Conservation (phyloP, 1,140 invertebrate genomes). For the Arctopsyche grandis region DNA sequence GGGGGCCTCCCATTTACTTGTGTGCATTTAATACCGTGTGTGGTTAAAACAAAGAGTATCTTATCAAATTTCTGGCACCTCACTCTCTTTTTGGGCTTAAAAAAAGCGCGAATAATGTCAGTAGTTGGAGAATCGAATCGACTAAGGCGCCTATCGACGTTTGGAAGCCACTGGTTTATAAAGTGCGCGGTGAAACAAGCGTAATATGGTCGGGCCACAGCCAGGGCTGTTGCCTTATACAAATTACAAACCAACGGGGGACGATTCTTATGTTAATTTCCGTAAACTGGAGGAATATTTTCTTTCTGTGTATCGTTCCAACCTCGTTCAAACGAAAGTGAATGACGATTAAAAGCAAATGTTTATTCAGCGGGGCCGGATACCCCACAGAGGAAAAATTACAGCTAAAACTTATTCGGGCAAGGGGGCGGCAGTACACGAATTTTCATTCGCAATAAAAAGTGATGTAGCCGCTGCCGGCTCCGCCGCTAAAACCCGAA, state of each 20-base stretch:
- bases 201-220: slow-evolving; percentile 17
- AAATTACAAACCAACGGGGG: slow-evolving; percentile 55
- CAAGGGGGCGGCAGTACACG: neutral
- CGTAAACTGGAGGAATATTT: slow-evolving; percentile 55
- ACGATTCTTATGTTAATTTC: slow-evolving; percentile 55
- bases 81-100: too few relatives aligned
- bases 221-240: slow-evolving; percentile 45
- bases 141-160: neutral
- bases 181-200: slow-evolving; percentile 16
- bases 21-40: too few relatives aligned
- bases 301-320: slow-evolving; percentile 54
- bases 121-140: too few relatives aligned
- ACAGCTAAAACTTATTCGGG: slow-evolving; percentile 42
- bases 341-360: slow-evolving; percentile 56
- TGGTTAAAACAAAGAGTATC: too few relatives aligned
- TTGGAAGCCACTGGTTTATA: slow-evolving; percentile 25
- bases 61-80: too few relatives aligned
- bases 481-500: neutral
- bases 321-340: slow-evolving; percentile 55
- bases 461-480: slow-evolving; percentile 18
- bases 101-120: too few relatives aligned
- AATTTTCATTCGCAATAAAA: slow-evolving; percentile 35
- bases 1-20: too few relatives aligned
- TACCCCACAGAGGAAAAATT: slow-evolving; percentile 54
- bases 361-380: slow-evolving; percentile 52